A percentile compares a stretch with the other conserved stretches of the same genome.
Evolutionary conservation across 2,888 invertebrate genomes (phyloP).

Genomic region (Lasius fuliginosus): DNA sequence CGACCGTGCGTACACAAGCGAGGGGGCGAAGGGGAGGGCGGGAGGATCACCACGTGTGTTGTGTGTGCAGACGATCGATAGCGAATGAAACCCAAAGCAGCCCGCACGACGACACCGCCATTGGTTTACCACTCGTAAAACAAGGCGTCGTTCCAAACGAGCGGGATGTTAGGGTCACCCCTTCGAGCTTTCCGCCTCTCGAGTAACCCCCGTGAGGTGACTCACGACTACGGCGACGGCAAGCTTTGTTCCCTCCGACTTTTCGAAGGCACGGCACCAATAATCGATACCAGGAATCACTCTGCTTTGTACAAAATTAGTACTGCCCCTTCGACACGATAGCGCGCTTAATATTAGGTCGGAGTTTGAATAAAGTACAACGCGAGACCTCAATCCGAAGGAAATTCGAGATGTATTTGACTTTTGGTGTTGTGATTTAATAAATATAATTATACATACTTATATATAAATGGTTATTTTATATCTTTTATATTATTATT

Average conservation of each 20-base stretch:
- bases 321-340: background rate
- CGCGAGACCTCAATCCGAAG: background rate
- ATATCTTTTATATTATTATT: no score
- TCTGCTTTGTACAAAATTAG: conserved; percentile 31
- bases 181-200: background rate
- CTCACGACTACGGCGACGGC: conserved; percentile 37
- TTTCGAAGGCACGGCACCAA: conserved; percentile 35
- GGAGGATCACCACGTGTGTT: background rate
- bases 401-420: background rate
- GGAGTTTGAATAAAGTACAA: background rate
- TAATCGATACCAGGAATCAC: conserved; percentile 49
- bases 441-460: background rate
- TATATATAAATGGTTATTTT: no score
- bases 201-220: conserved; percentile 36
- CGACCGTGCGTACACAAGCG: conserved; percentile 48
- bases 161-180: conserved; percentile 53
- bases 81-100: conserved; percentile 67
- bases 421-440: no score
- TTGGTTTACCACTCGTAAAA: conserved; percentile 65
- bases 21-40: background rate
- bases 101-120: conserved; percentile 63
- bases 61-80: conserved; percentile 61
- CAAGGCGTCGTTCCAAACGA: conserved; percentile 58
- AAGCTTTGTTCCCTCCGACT: conserved; percentile 31
- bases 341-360: background rate